Evolutionary conservation across 2,113 vertebrate species (phyloP).

Genomic region (Pachycephala philippinensis): DNA sequence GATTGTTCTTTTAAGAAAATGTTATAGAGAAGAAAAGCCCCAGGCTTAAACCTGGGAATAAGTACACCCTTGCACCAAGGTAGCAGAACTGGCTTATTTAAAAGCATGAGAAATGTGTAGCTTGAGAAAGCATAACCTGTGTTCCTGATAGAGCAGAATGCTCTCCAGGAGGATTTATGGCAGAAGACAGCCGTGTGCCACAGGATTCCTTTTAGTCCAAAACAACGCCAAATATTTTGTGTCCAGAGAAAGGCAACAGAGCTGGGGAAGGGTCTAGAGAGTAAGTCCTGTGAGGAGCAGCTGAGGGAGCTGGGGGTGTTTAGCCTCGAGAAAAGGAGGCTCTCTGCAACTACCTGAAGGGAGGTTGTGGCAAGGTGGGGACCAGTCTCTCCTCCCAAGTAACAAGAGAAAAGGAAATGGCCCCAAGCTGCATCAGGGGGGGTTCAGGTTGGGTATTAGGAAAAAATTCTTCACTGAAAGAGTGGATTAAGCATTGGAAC

Average conservation of each 20-base stretch:
- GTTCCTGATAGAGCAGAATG: neutral
- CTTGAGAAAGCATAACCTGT: neutral
- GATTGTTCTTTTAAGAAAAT: neutral
- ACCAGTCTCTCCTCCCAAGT: neutral
- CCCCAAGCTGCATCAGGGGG: neutral
- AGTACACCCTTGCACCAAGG: neutral
- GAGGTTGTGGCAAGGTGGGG: neutral
- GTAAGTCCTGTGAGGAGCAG: neutral
- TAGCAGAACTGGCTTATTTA: neutral
- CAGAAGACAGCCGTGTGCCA: accelerated
- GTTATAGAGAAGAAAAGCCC: neutral
- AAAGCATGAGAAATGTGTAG: neutral
- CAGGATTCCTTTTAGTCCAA: neutral
- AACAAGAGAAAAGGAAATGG: neutral
- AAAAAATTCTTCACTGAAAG: neutral
- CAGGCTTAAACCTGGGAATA: neutral
- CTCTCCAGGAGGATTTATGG: neutral
- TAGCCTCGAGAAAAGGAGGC: neutral
- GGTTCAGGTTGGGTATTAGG: neutral
- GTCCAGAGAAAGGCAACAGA: neutral
- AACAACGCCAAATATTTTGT: neutral
- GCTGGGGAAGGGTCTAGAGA: neutral
- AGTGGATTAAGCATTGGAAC: neutral
- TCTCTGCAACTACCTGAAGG: neutral
- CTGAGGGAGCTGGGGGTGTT: neutral